phyloP scores from a whole-genome alignment of 1,140 invertebrate species.

The Pachypsylla venusta region DNA sequence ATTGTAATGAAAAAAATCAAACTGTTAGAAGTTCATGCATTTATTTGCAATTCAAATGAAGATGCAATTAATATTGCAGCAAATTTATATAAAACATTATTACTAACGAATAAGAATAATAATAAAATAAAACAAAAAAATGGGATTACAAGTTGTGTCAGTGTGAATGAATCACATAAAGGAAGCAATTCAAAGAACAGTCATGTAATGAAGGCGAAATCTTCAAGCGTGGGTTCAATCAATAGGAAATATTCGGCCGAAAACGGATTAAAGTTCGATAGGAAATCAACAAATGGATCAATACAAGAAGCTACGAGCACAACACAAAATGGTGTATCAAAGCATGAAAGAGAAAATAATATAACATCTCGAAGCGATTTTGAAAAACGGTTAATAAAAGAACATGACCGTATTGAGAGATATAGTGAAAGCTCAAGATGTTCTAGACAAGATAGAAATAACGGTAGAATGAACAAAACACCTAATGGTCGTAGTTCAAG shows the following conservation, averaged over 20 bases:
- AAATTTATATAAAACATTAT: slow-evolving; percentile 69
- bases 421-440: not conserved
- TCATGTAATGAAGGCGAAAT: not conserved
- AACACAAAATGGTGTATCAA: not conserved
- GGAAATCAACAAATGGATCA: not conserved
- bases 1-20: slow-evolving; percentile 66
- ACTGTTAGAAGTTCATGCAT: slow-evolving; percentile 75
- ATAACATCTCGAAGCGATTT: too few species aligned
- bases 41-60: slow-evolving; percentile 70
- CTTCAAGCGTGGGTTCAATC: slow-evolving; percentile 4
- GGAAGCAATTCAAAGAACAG: not conserved
- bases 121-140: slow-evolving; percentile 33
- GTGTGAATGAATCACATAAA: slow-evolving; percentile 12
- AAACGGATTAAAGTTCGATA: not conserved
- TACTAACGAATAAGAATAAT: slow-evolving; percentile 44
- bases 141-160: not conserved
- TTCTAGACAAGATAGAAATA: not conserved
- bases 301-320: not conserved
- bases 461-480: too few species aligned
- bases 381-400: not conserved
- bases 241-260: slow-evolving; percentile 12
- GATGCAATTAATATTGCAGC: slow-evolving; percentile 80
- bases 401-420: not conserved
- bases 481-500: not conserved
- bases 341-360: not conserved